A percentile compares a stretch with the other conserved stretches of the same genome.
Conservation (phyloP, 2,797 vertebrate species). For the Uromys caudimaculatus region DNA sequence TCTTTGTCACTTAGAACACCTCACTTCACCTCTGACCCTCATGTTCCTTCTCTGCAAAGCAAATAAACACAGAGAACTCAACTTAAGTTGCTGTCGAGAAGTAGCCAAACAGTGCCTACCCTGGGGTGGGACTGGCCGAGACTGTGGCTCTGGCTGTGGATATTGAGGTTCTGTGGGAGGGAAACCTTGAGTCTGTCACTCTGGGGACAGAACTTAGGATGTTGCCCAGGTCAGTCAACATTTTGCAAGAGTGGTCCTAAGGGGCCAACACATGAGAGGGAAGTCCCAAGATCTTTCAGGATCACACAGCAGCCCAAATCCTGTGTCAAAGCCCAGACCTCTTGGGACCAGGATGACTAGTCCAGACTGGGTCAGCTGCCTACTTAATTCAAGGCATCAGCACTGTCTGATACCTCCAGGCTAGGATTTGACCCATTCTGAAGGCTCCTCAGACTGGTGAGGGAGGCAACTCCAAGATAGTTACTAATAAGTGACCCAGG, state of each 20-base stretch:
- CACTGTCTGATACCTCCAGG: not conserved
- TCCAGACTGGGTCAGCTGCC: not conserved
- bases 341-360: not conserved
- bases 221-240: not conserved
- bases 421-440: not conserved
- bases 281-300: not conserved
- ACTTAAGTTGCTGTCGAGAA: not conserved
- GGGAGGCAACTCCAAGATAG: not conserved
- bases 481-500: not conserved
- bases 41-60: slow-evolving; percentile 11
- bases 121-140: not conserved
- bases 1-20: not conserved
- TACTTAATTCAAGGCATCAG: not conserved
- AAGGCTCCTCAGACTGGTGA: not conserved
- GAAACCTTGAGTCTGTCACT: not conserved
- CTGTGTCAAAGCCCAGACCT: slow-evolving; percentile 10
- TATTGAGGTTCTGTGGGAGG: too few relatives aligned
- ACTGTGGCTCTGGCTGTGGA: not conserved
- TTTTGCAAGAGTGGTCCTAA: not conserved
- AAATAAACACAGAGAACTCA: not conserved
- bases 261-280: not conserved
- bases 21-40: not conserved
- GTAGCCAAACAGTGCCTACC: not conserved
- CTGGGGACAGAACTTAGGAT: not conserved
- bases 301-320: not conserved